Base-by-base conservation (phyloP, 2,888 invertebrate genomes). In the Eudemis profundana region DNA sequence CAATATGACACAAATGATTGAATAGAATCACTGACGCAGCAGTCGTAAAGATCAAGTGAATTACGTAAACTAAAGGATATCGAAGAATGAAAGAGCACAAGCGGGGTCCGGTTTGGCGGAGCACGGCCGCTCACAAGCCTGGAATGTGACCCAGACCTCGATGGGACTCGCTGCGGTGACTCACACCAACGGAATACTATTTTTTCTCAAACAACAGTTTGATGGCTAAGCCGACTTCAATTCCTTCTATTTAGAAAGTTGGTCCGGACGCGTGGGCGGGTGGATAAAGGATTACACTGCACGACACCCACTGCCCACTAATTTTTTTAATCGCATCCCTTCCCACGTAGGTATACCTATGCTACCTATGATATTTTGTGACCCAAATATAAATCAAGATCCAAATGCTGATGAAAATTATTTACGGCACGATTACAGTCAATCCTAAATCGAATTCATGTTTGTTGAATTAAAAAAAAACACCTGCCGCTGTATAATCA, bases 71-170 rank as follows among this genome's bases (percentile, higher is more conserved):
- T 65, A 64, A 68, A 73, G 74, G 64, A 69, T 68, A 74, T 68
- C 75, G 72, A 72, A 79, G 79, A 77, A 76, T 75, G 69, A 70
- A 74, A 70, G 69, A 77, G 70, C 73, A 74, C 72, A 72, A 71
- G 64, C 74, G 70, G 72, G 72, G 78, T 78, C 79, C 81, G 79
- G 81, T 80, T 81, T 78, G 72, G 72, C 69, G 70, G 70, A 57
- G 65, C 49, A 49, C 49, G 40, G 51, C 65, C 53, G 71, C 76
- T 73, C 72, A 63, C 71, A 66, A 69, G 77, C 71, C 83, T 83
- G 90, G 91, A 90, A 92, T 92, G 91, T 89, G 87, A 90, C 90
- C 91, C 90, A 90, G 85, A 87, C 86, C 83, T 79, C 85, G 78
- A 78, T 78, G 85, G 86, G 85, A 85, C 80, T 78, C 79, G 79